Conservation (phyloP, 2,797 vertebrate species). For the Fringilla coelebs region DNA sequence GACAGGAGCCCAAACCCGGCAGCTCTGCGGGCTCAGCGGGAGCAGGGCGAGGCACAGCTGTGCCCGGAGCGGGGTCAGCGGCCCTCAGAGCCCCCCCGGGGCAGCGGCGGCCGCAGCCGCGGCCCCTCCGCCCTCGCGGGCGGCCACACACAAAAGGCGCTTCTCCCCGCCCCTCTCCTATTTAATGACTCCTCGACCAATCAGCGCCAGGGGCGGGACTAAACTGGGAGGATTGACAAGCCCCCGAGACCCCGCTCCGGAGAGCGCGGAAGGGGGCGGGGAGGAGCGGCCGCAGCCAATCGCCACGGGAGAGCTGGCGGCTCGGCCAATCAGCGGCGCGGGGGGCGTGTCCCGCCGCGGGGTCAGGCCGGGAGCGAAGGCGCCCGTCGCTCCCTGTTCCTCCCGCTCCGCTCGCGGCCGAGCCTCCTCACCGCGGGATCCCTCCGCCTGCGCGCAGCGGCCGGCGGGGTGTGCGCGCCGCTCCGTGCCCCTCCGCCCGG, state of each 20-base stretch:
- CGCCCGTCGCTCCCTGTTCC: not conserved
- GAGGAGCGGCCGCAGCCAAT: not conserved
- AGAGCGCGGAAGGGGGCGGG: not conserved
- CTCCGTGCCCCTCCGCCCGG: slow-evolving; percentile 18
- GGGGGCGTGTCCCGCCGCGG: not conserved
- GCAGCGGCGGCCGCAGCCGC: fast-evolving
- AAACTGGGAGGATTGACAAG: not conserved
- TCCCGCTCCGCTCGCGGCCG: not conserved
- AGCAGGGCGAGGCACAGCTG: not conserved
- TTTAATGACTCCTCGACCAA: not conserved
- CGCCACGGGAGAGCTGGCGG: fast-evolving
- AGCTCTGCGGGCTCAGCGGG: fast-evolving
- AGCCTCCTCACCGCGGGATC: slow-evolving; percentile 45
- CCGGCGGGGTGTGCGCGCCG: not conserved
- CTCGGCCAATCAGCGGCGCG: not conserved
- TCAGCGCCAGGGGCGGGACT: not conserved
- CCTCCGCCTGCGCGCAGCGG: slow-evolving; percentile 17
- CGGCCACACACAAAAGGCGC: fast-evolving
- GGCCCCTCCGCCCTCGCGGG: fast-evolving
- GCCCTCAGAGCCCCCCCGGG: not conserved
- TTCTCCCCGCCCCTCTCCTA: fast-evolving
- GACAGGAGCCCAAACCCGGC: fast-evolving
- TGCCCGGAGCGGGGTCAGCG: fast-evolving
- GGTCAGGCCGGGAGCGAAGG: slow-evolving; percentile 42
- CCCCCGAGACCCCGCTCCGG: not conserved